phyloP scores from a whole-genome alignment of 2,888 invertebrate genomes.

The Cenopis cana region DNA sequence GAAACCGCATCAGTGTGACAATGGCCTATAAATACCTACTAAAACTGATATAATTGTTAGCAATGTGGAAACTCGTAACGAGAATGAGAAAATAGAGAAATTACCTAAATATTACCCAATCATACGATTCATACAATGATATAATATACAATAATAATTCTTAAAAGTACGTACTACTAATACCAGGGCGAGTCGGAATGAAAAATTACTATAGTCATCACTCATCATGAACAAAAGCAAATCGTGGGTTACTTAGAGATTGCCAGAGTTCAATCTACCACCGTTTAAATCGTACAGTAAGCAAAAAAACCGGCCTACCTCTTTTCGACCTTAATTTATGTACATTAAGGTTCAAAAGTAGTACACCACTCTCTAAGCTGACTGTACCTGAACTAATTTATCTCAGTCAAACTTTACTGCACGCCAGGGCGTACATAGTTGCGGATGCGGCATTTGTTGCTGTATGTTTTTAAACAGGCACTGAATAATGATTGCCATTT shows the following conservation, averaged over 20 bases:
- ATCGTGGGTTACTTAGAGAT: background rate
- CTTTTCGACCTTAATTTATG: no score
- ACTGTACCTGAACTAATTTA: conserved; percentile 10
- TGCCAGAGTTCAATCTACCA: background rate
- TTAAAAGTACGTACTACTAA: background rate
- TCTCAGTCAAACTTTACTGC: conserved; percentile 20
- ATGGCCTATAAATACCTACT: no score
- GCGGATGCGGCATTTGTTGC: conserved; percentile 19
- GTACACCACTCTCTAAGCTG: no score
- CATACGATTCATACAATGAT: background rate
- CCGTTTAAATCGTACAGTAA: conserved; percentile 2
- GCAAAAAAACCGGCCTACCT: no score
- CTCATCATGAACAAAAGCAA: conserved; percentile 12
- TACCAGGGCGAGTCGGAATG: background rate
- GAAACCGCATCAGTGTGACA: no score
- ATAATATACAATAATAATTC: no score
- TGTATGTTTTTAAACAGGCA: background rate
- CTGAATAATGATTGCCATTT: background rate
- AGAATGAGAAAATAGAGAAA: no score
- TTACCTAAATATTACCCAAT: background rate
- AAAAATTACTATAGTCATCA: no score
- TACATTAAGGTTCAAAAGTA: no score
- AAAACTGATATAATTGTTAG: no score
- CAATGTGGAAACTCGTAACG: no score
- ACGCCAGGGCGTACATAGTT: background rate